phyloP scores from a whole-genome alignment of 1,140 invertebrate species.

The Globodera rostochiensis region DNA sequence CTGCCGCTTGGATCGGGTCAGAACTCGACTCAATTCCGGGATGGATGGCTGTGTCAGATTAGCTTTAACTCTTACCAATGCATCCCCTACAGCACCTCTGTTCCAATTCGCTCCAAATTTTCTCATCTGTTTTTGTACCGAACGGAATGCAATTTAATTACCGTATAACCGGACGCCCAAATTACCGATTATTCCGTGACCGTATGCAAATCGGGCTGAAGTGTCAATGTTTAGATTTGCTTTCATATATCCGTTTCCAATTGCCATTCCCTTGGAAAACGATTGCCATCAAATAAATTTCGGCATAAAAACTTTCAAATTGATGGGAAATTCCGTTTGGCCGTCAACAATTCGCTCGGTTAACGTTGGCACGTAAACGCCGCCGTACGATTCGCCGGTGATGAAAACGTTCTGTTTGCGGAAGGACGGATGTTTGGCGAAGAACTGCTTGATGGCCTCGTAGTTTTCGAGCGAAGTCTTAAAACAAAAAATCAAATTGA shows the following conservation, averaged over 20 bases:
- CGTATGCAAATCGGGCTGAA: conserved; percentile 63
- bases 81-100: conserved; percentile 56
- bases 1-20: too few species aligned
- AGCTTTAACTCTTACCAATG: conserved; percentile 15
- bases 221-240: conserved; percentile 65
- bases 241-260: conserved; percentile 65
- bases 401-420: conserved; percentile 67
- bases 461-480: conserved; percentile 68
- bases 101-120: conserved; percentile 61
- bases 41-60: neutral
- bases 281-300: conserved; percentile 9
- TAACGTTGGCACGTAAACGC: conserved; percentile 69
- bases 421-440: conserved; percentile 70
- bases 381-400: conserved; percentile 69
- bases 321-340: conserved; percentile 63
- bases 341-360: conserved; percentile 68
- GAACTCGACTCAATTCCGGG: too few species aligned
- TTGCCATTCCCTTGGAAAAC: conserved; percentile 60
- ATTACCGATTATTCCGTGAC: conserved; percentile 59
- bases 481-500: conserved; percentile 26
- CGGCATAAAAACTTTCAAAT: conserved; percentile 50
- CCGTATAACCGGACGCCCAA: neutral
- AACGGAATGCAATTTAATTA: neutral
- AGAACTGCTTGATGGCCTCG: conserved; percentile 69
- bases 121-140: conserved; percentile 45